Conservation (phyloP, 2,113 vertebrate genomes). For the Eleginops maclovinus region DNA sequence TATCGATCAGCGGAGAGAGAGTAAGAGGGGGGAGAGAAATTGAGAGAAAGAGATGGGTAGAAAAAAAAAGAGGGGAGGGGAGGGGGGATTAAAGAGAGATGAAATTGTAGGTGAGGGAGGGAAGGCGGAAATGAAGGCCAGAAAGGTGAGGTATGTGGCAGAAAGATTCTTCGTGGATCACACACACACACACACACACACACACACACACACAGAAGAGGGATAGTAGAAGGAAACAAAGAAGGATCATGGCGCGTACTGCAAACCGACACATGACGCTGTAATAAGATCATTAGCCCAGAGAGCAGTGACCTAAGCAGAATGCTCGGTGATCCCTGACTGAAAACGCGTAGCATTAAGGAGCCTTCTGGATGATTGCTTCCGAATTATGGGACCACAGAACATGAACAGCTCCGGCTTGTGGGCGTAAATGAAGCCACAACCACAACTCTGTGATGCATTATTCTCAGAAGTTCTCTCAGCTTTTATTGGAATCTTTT, state of each 20-base stretch:
- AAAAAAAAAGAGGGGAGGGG: slow-evolving; percentile 45
- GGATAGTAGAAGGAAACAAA: neutral
- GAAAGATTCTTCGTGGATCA: slow-evolving; percentile 56
- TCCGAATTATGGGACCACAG: slow-evolving; percentile 60
- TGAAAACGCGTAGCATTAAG: slow-evolving; percentile 52
- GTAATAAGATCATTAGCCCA: slow-evolving; percentile 72
- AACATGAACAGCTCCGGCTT: slow-evolving; percentile 20
- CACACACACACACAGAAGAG: slow-evolving; percentile 10
- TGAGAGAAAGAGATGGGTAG: slow-evolving; percentile 56
- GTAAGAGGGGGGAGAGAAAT: slow-evolving; percentile 36
- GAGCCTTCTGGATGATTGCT: slow-evolving; percentile 66
- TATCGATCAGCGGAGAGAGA: slow-evolving; percentile 74
- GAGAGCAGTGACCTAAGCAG: slow-evolving; percentile 69
- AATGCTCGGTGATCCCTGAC: slow-evolving; percentile 60
- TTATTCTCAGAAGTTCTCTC: slow-evolving; percentile 66
- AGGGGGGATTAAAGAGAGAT: slow-evolving; percentile 53
- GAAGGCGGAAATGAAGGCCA: slow-evolving; percentile 66
- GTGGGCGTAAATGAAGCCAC: slow-evolving; percentile 63
- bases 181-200: slow-evolving; percentile 1
- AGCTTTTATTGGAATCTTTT: slow-evolving; percentile 72
- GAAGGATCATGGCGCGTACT: neutral
- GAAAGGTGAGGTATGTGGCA: slow-evolving; percentile 65
- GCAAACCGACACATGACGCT: slow-evolving; percentile 31
- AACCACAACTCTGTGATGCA: slow-evolving; percentile 49
- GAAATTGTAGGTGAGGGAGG: slow-evolving; percentile 35